Percentiles rank a stretch among this genome's conserved stretches.
These are phyloP conservation scores for Miniopterus natalensis DNA, from an alignment of 2,113 vertebrate species.

Conservation along the genomic window DNA sequence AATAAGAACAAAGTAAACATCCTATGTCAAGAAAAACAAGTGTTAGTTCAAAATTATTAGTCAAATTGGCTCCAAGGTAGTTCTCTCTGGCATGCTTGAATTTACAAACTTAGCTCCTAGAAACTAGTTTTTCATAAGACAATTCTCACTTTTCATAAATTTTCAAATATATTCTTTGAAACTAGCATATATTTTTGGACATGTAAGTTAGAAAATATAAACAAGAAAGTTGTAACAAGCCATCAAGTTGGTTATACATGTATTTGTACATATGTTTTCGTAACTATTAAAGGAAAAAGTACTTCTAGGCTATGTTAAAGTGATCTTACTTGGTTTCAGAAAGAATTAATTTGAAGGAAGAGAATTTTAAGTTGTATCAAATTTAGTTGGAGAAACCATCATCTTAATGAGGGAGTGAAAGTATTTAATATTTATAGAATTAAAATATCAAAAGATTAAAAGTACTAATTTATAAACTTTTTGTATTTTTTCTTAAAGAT, in stretches of 20 bases:
- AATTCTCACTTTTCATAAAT: background rate
- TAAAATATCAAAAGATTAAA: background rate
- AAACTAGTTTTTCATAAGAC: background rate
- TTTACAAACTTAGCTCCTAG: background rate
- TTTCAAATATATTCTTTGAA: background rate
- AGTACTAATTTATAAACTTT: background rate
- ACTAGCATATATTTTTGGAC: background rate
- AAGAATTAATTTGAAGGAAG: background rate
- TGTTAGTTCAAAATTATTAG: background rate
- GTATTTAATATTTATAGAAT: background rate
- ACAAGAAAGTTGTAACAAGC: background rate
- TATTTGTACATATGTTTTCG: background rate
- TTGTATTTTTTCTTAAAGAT: background rate
- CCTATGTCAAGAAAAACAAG: fast-evolving
- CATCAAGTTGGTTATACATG: background rate
- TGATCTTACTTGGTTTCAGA: background rate
- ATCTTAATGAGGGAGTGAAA: background rate
- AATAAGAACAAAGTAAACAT: background rate
- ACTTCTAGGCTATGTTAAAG: background rate
- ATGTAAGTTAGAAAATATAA: background rate
- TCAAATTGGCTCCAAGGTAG: background rate
- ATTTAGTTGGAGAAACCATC: background rate
- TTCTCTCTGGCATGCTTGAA: background rate
- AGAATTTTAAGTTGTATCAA: background rate
- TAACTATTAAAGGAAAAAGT: background rate